Base-by-base conservation (phyloP, 2,888 invertebrate species). In the Dynastes grantii region DNA sequence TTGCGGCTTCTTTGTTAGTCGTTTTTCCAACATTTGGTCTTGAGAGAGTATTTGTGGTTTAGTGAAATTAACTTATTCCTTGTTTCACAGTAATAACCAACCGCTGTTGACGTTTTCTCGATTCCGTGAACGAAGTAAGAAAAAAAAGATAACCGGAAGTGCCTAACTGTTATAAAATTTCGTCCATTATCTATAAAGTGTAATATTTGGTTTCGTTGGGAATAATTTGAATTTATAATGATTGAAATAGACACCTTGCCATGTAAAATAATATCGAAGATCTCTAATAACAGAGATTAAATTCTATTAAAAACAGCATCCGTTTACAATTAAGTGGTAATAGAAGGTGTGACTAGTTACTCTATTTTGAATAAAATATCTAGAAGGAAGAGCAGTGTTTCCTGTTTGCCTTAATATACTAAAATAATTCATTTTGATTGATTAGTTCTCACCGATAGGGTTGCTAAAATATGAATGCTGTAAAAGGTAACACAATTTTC, bases 1-100 rank as follows among this genome's bases (percentile, higher is more conserved):
- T 75, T 75, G 61, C 22, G 73, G 73, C 73, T 75, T 75, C 73
- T 75, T 58, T 61, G 55, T 58, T 53, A 8, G 73, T 61, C 61
- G 61, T 75, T 71, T 75, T 61, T 75, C 73, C 49, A 61, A 61
- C 32, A 49, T 40, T 75, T n/a, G 71, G 27, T 45, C 11, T 61
- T 29, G 27, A 37, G 16, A 61, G 61, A 49, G 63, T 75, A 45
- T 61, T 61, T 75, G 61, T 13, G 61, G 73, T 75, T 75, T 49
- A 22, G 27, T 40, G 27, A 45, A 75, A 75, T 61, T 75, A 45
- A 75, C 73, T 73, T 29, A 58, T 58, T 58, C 8, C 22, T 16
- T 32, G 37, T 4, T 71, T 40, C 55, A 40, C 2, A 55, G 55
- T 32, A 37, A 32, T 37, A 16, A 67, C 22, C 40, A 1, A 45